Evolutionary conservation across 2,797 vertebrate genomes (phyloP).

Genomic region (Scomberomorus guttatus): DNA sequence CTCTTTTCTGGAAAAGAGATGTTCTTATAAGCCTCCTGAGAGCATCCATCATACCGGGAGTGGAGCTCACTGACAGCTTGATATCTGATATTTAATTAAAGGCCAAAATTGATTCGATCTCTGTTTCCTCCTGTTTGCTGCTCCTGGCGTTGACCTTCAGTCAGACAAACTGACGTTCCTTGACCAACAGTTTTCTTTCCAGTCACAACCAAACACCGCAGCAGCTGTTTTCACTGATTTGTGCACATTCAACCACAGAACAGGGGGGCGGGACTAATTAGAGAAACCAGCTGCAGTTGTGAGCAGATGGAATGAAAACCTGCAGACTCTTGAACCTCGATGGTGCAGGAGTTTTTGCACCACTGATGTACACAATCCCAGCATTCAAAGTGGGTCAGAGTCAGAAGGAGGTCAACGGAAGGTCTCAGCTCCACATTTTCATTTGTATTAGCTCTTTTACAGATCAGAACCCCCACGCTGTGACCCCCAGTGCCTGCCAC

Average conservation of each 20-base stretch:
- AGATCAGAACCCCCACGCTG: background rate
- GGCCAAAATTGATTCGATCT: conserved; percentile 16
- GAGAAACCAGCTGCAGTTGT: conserved; percentile 58
- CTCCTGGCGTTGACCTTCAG: conserved; percentile 37
- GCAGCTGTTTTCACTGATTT: conserved; percentile 54
- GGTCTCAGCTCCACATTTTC: conserved; percentile 22
- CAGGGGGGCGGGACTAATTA: conserved; percentile 55
- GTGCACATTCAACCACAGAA: conserved; percentile 45
- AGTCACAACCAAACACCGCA: background rate
- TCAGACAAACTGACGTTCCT: conserved; percentile 13
- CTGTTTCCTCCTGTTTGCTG: conserved; percentile 14
- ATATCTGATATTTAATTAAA: conserved; percentile 53
- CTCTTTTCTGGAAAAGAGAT: conserved; percentile 11
- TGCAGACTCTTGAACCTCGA: conserved; percentile 6
- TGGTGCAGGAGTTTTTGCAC: background rate
- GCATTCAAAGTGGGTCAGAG: conserved; percentile 29
- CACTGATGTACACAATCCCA: background rate
- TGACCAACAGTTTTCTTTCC: background rate
- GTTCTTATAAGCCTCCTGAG: background rate
- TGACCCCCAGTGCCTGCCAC: conserved; percentile 44
- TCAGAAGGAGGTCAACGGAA: background rate
- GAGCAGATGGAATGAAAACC: conserved; percentile 19
- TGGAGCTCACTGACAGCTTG: conserved; percentile 30
- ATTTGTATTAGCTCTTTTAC: conserved; percentile 46
- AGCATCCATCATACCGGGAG: conserved; percentile 17